phyloP scores from a whole-genome alignment of 1,140 invertebrate genomes.

The Bombus balteatus region DNA sequence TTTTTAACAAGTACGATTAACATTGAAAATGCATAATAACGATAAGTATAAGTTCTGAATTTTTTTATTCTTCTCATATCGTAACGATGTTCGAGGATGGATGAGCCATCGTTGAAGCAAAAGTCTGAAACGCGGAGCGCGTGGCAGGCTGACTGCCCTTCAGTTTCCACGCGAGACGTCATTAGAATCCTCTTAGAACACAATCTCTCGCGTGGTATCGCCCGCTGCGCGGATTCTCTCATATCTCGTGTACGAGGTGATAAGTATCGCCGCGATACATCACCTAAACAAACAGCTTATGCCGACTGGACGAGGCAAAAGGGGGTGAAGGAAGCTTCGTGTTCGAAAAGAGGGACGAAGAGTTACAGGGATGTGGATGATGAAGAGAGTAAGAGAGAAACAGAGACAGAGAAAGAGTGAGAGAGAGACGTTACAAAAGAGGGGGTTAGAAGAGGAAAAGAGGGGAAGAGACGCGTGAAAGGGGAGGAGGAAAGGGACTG shows the following conservation, averaged over 20 bases:
- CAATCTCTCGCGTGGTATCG: constrained; percentile 72
- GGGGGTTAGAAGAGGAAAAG: not conserved
- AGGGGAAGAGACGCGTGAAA: constrained; percentile 26
- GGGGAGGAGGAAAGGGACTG: constrained; percentile 23
- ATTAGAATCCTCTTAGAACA: constrained; percentile 76
- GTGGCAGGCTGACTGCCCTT: constrained; percentile 16
- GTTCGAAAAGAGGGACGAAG: not conserved
- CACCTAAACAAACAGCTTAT: constrained; percentile 78
- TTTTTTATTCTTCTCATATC: not conserved
- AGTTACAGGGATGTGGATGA: not conserved
- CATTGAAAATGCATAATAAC: no score
- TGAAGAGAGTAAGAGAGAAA: not conserved
- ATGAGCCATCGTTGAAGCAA: not conserved
- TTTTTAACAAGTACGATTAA: no score
- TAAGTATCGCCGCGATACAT: constrained; percentile 78
- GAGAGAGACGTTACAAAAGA: not conserved
- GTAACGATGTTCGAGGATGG: not conserved
- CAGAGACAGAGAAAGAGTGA: no score
- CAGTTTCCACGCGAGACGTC: constrained; percentile 50
- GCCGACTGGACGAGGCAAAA: constrained; percentile 54
- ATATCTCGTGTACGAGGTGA: constrained; percentile 75
- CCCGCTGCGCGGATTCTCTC: constrained; percentile 72
- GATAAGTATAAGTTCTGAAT: not conserved
- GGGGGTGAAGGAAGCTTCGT: constrained; percentile 54
- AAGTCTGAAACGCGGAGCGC: not conserved